These are phyloP conservation scores for Pseudomyrmex cubaensis DNA, from an alignment of 1,140 invertebrate species.

Conservation along the genomic window DNA sequence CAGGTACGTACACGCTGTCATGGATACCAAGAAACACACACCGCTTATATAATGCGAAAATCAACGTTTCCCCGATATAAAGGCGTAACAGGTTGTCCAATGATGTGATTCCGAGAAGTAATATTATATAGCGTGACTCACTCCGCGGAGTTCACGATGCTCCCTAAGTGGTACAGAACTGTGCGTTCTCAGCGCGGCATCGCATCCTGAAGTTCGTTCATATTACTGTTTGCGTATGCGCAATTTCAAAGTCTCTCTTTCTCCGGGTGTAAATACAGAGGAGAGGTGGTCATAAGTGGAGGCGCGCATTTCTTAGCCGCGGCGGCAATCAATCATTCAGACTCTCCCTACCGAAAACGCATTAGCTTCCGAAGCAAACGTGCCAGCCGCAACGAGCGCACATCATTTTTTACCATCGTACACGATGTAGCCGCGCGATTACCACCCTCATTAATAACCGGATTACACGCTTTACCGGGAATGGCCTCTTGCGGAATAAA, in stretches of 20 bases:
- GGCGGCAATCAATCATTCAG: slow-evolving; percentile 41
- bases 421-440: slow-evolving; percentile 33
- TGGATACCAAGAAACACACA: slow-evolving; percentile 8
- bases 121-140: slow-evolving; percentile 40
- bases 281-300: slow-evolving; percentile 1
- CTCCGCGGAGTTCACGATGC: slow-evolving; percentile 5
- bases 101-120: slow-evolving; percentile 60
- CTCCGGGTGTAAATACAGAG: too few species aligned
- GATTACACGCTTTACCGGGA: slow-evolving; percentile 67
- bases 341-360: slow-evolving; percentile 26
- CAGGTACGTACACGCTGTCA: not conserved
- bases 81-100: slow-evolving; percentile 69
- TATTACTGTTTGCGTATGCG: slow-evolving; percentile 25
- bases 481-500: slow-evolving; percentile 45
- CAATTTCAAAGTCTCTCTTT: slow-evolving; percentile 17
- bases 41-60: slow-evolving; percentile 53
- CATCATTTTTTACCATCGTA: slow-evolving; percentile 60
- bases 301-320: slow-evolving; percentile 44
- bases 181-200: not conserved
- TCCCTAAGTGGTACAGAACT: not conserved
- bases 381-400: slow-evolving; percentile 31
- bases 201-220: not conserved
- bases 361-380: slow-evolving; percentile 23
- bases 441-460: slow-evolving; percentile 70
- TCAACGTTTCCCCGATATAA: slow-evolving; percentile 66